Conservation (phyloP, 2,888 invertebrate species). For the Suillia variegata region DNA sequence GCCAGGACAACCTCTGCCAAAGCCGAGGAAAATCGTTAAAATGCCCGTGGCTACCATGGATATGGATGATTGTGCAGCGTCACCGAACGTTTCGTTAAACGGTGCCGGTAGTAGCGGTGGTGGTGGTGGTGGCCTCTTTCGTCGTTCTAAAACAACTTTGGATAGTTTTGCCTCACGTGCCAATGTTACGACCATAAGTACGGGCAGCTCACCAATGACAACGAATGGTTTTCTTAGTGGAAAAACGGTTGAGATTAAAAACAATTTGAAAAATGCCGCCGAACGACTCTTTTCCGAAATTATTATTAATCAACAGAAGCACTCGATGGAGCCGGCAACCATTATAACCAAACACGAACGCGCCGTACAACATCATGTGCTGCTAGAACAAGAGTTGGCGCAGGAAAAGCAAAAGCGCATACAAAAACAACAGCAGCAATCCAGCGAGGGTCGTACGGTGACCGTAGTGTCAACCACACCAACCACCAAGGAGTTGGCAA, state of each 20-base stretch:
- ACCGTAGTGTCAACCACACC: constrained; percentile 4
- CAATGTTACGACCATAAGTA: constrained; percentile 32
- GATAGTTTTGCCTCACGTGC: constrained; percentile 44
- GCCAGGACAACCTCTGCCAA: constrained; percentile 49
- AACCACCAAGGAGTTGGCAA: constrained; percentile 28
- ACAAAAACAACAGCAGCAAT: constrained; percentile 17
- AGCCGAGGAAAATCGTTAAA: constrained; percentile 52
- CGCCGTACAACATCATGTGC: constrained; percentile 46
- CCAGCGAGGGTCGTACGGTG: constrained; percentile 3
- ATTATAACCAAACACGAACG: constrained; percentile 54
- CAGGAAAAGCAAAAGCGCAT: constrained; percentile 31
- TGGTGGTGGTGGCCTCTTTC: constrained; percentile 39
- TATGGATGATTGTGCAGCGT: constrained; percentile 32
- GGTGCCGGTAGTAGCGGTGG: constrained; percentile 1
- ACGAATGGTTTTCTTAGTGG: constrained; percentile 43
- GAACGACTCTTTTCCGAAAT: constrained; percentile 60
- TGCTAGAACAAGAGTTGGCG: constrained; percentile 42
- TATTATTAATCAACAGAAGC: constrained; percentile 56
- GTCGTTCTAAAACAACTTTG: constrained; percentile 56
- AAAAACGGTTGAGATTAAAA: constrained; percentile 57
- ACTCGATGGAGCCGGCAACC: constrained; percentile 34
- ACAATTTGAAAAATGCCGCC: constrained; percentile 59
- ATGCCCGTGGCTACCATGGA: constrained; percentile 54
- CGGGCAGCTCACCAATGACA: constrained; percentile 18
- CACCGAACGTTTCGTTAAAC: constrained; percentile 3